These are phyloP conservation scores for Diarsia rubi DNA, from an alignment of 2,888 invertebrate genomes.

Conservation along the genomic window DNA sequence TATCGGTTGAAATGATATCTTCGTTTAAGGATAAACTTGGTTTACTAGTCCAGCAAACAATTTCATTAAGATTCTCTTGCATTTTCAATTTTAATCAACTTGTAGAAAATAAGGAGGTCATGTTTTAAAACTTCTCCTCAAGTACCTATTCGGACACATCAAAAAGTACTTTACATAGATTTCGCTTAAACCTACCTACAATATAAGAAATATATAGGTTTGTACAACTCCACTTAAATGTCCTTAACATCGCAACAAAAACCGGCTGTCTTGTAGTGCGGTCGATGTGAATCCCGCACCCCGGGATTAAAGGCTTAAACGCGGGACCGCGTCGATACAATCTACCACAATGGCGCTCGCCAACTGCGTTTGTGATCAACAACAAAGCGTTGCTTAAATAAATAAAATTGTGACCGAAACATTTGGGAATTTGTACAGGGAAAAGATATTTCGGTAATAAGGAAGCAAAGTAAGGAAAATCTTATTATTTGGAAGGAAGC, in stretches of 20 bases:
- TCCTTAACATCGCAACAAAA: slow-evolving; percentile 52
- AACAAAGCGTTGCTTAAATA: slow-evolving; percentile 65
- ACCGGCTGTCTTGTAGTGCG: slow-evolving; percentile 67
- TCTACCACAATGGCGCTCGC: slow-evolving; percentile 64
- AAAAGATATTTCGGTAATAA: slow-evolving; percentile 58
- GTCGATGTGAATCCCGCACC: slow-evolving; percentile 66
- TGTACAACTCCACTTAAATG: slow-evolving; percentile 43
- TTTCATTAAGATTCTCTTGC: neutral
- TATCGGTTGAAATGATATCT: no score
- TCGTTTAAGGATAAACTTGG: no score
- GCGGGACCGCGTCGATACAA: slow-evolving; percentile 69
- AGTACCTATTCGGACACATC: neutral
- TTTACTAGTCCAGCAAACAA: neutral
- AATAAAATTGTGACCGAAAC: slow-evolving; percentile 64
- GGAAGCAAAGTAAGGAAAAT: slow-evolving; percentile 48
- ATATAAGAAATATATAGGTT: slow-evolving; percentile 26
- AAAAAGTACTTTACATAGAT: neutral
- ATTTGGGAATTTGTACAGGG: slow-evolving; percentile 56
- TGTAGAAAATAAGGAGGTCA: no score
- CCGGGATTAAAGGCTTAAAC: slow-evolving; percentile 73
- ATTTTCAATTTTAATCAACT: neutral
- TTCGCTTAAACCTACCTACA: no score
- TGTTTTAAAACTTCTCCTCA: neutral
- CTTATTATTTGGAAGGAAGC: slow-evolving; percentile 55
- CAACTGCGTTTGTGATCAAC: slow-evolving; percentile 64